phyloP scores from a whole-genome alignment of 2,113 vertebrate species.

The Centropristis striata region DNA sequence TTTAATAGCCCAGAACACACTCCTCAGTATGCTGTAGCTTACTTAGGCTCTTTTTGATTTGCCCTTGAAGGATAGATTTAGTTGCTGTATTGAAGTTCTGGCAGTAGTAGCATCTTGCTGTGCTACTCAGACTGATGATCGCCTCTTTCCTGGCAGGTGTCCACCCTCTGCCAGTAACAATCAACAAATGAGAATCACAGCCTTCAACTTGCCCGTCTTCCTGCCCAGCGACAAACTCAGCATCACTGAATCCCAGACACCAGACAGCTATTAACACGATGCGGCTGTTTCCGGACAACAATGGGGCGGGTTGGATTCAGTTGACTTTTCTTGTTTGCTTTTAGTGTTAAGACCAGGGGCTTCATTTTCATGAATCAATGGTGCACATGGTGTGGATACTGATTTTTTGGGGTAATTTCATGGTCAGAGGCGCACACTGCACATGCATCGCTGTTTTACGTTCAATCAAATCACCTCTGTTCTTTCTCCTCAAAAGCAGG shows the following conservation, averaged over 20 bases:
- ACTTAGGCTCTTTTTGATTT: constrained; percentile 66
- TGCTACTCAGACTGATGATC: constrained; percentile 80
- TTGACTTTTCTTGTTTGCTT: constrained; percentile 58
- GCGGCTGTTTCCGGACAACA: constrained; percentile 34
- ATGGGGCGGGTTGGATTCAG: constrained; percentile 28
- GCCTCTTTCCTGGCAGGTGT: constrained; percentile 78
- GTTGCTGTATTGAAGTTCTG: constrained; percentile 74
- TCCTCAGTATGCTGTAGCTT: constrained; percentile 54
- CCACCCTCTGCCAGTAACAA: constrained; percentile 81
- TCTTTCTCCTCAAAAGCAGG: constrained; percentile 40
- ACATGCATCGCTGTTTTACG: constrained; percentile 28
- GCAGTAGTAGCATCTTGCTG: constrained; percentile 71
- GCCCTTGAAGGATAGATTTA: constrained; percentile 77
- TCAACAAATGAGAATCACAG: constrained; percentile 81
- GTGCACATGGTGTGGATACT: background rate
- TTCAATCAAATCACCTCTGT: constrained; percentile 49
- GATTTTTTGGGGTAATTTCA: constrained; percentile 52
- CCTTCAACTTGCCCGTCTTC: constrained; percentile 59
- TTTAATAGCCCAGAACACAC: constrained; percentile 57
- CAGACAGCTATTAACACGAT: constrained; percentile 67
- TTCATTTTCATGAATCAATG: constrained; percentile 46
- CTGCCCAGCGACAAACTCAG: constrained; percentile 58
- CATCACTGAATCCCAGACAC: constrained; percentile 38
- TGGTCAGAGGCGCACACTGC: constrained; percentile 19
- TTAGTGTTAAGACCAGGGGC: constrained; percentile 41